Percentiles rank a stretch among this genome's conserved stretches.
phyloP scores from a whole-genome alignment of 2,888 invertebrate genomes.

The Ditylenchus weischeri region DNA sequence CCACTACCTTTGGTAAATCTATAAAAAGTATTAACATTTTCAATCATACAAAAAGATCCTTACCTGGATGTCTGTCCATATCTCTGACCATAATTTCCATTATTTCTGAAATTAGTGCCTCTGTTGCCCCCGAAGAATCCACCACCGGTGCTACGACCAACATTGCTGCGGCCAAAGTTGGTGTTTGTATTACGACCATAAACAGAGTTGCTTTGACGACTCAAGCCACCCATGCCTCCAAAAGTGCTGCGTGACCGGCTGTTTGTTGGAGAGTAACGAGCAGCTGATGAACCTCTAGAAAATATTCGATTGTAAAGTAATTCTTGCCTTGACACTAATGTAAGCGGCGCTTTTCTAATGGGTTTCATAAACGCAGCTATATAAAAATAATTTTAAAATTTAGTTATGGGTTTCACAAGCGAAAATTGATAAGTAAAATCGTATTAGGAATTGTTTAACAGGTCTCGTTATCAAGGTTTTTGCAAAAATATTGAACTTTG shows the following conservation, averaged over 20 bases:
- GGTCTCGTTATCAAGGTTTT: no score
- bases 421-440: no score
- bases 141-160: not conserved
- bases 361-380: no score
- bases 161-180: not conserved
- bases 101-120: constrained; percentile 2
- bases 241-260: not conserved
- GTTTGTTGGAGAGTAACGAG: not conserved
- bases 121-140: constrained; percentile 5
- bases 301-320: no score
- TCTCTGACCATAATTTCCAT: not conserved
- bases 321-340: no score
- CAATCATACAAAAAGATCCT: not conserved
- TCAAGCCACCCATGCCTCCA: constrained; percentile 3
- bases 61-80: not conserved
- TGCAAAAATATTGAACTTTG: no score
- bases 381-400: no score
- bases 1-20: constrained; percentile 36
- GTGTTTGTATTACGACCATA: constrained; percentile 2
- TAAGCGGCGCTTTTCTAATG: no score
- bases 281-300: not conserved
- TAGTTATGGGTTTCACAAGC: no score
- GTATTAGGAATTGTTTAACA: no score
- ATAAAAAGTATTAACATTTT: not conserved
- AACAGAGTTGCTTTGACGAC: not conserved